Percentiles rank a stretch among this genome's conserved stretches.
Conservation (phyloP, 2,113 vertebrate species). For the Scalopus aquaticus region DNA sequence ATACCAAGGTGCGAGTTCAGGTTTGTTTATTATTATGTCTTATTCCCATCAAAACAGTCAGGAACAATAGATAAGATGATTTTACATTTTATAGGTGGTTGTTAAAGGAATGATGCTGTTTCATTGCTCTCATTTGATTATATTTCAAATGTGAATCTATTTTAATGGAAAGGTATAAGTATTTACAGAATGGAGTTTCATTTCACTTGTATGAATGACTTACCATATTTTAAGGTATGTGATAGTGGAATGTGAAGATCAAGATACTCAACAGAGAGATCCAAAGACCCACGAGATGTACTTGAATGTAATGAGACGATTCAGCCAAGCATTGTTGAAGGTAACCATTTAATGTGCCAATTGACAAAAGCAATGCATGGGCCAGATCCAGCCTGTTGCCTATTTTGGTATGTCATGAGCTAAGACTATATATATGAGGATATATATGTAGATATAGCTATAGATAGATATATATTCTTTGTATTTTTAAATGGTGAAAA, state of each 20-base stretch:
- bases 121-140: not conserved
- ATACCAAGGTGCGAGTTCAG: not conserved
- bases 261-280: conserved; percentile 97
- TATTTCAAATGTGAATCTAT: not conserved
- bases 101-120: not conserved
- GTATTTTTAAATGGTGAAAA: conserved; percentile 20
- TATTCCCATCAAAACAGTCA: not conserved
- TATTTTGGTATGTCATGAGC: not conserved
- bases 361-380: not conserved
- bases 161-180: not conserved
- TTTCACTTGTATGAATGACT: not conserved
- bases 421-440: not conserved
- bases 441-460: no score
- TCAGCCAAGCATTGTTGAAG: conserved; percentile 98
- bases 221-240: conserved; percentile 91
- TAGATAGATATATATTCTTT: not conserved
- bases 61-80: not conserved
- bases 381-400: not conserved
- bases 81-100: not conserved
- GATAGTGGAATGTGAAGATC: conserved; percentile 98
- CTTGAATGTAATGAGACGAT: conserved; percentile 97
- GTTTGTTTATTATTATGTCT: not conserved
- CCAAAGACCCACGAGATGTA: conserved; percentile 99
- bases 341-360: conserved; percentile 77
- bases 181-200: not conserved